Evolutionary conservation across 1,140 invertebrate genomes (phyloP), one percentile per base, ranked within the genome.

Genomic region (Periplaneta americana): DNA sequence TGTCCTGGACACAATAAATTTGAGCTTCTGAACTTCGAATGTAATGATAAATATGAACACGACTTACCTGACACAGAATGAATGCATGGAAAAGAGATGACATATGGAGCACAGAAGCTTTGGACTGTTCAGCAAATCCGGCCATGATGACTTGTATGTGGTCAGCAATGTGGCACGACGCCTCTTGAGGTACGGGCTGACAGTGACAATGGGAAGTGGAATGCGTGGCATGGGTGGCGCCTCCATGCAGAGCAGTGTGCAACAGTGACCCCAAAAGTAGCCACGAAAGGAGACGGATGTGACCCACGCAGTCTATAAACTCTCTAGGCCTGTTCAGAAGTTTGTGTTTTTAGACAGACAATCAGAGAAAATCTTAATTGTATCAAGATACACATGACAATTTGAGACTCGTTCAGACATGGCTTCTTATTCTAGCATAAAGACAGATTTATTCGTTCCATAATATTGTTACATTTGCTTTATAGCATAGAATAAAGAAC

Each of bases 101-200:
- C 97, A 99, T 98, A 86, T 99, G 97, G 36, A 96, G 90, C 0
- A 97, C 92, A 8, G 94, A 96, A 8, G 94, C 91, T 89, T 98
- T 98, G 9, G 95, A 95, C 86, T 98, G 97, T 88, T 99, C 98
- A 48, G 97, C 96, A 91, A 99, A 99, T 17, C 97, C 98, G 28
- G 96, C 94, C 88, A 99, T 93, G 84, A 96, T 95, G 80, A 97
- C 96, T 91, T 99, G 97, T 82, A 99, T 94, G 87, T 99, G 97
- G 90, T 99, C 98, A 35, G 98, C 97, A 85, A 99, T 96, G 86
- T 98, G 96, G 85, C 96, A 97, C 34, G 96, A 97, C 48, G 96
- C 96, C 88, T 99, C 98, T 85, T 99, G 94, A 28, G 98, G 98
- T 83, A 99, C 94, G 17, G 98, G 98, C 85, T 94, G 84, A 94